phyloP scores from a whole-genome alignment of 2,888 invertebrate species.

The Drosophila sordidapex region DNA sequence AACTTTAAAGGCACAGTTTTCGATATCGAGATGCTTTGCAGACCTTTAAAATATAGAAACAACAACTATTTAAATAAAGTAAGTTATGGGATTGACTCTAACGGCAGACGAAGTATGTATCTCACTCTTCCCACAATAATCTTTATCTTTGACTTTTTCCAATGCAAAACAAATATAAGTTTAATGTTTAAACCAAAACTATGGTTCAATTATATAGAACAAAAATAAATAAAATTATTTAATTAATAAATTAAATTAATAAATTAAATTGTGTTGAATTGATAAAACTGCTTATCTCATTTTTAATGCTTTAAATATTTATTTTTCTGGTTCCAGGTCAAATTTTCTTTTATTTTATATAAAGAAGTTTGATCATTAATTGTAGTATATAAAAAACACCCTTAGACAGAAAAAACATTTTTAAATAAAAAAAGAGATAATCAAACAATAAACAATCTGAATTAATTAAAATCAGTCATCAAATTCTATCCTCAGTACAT shows the following conservation, averaged over 20 bases:
- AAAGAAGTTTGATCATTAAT: neutral
- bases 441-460: neutral
- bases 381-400: neutral
- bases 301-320: neutral
- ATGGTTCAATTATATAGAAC: neutral
- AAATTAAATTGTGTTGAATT: too few relatives aligned
- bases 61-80: neutral
- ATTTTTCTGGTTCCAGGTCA: neutral
- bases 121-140: neutral
- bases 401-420: neutral
- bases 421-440: neutral
- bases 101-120: neutral
- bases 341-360: neutral
- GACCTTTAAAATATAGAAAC: conserved; percentile 86
- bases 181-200: neutral
- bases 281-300: neutral
- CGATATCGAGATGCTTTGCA: conserved; percentile 89
- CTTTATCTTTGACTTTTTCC: neutral
- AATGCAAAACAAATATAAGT: neutral
- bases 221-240: too few relatives aligned
- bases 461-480: neutral
- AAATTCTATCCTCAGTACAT: neutral
- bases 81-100: neutral
- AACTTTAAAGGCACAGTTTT: conserved; percentile 90
- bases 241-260: too few relatives aligned